phyloP scores from a whole-genome alignment of 2,797 vertebrate species.

The Eupleurogrammus muticus region DNA sequence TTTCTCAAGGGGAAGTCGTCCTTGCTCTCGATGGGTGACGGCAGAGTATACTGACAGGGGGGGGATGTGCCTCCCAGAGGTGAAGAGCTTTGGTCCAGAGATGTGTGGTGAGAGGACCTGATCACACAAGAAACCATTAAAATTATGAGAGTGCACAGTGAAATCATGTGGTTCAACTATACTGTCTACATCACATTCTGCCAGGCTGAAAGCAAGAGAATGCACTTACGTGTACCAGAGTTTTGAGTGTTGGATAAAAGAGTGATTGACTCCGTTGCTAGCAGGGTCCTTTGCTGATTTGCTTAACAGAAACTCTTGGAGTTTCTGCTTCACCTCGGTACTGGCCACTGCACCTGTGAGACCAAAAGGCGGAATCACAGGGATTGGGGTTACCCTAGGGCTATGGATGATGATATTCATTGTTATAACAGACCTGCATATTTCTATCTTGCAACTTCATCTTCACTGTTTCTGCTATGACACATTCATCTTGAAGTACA shows the following conservation, averaged over 20 bases:
- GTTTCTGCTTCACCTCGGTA: conserved; percentile 98
- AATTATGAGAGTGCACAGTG: background rate
- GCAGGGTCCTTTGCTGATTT: conserved; percentile 95
- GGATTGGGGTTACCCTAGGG: conserved; percentile 78
- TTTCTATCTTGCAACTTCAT: background rate
- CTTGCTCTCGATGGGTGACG: conserved; percentile 91
- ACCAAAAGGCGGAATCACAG: conserved; percentile 71
- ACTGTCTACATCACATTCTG: background rate
- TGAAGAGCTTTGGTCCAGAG: conserved; percentile 98
- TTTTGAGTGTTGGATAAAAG: conserved; percentile 92
- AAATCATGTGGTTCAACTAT: background rate
- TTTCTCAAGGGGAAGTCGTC: conserved; percentile 98
- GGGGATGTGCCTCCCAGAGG: conserved; percentile 94
- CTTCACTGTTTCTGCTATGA: conserved; percentile 1
- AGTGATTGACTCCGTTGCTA: conserved; percentile 89
- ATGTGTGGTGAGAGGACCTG: conserved; percentile 97
- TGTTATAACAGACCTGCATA: background rate
- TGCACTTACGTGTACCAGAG: conserved; percentile 96
- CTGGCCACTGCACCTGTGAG: conserved; percentile 96
- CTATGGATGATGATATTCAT: conserved; percentile 11
- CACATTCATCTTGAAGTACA: conserved; percentile 7
- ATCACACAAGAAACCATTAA: conserved; percentile 26
- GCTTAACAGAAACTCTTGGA: conserved; percentile 99
- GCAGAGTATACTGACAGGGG: conserved; percentile 93
- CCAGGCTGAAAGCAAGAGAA: background rate